Conservation (phyloP, 2,797 vertebrate genomes). For the Periparus ater region DNA sequence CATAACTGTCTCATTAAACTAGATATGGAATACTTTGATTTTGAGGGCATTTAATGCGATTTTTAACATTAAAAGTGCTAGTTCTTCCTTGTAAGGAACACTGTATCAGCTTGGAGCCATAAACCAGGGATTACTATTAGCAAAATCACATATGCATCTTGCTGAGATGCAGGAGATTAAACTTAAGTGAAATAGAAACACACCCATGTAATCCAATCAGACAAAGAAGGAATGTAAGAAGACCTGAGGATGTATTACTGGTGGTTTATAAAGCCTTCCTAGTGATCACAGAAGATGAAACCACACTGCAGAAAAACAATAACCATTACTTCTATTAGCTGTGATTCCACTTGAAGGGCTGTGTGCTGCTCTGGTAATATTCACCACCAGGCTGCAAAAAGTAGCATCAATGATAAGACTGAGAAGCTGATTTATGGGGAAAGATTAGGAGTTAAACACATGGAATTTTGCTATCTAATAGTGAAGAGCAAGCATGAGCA, state of each 20-base stretch:
- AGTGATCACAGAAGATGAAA: not conserved
- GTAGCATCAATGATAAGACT: not conserved
- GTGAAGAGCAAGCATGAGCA: not conserved
- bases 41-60: not conserved
- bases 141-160: not conserved
- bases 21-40: not conserved
- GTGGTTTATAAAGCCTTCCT: not conserved
- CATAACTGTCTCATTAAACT: not conserved
- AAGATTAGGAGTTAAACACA: not conserved
- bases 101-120: not conserved
- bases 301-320: not conserved
- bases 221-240: not conserved
- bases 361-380: not conserved
- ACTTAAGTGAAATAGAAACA: not conserved
- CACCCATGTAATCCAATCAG: not conserved
- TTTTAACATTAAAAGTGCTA: not conserved
- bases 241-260: not conserved
- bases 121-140: not conserved
- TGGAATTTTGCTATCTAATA: not conserved
- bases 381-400: not conserved
- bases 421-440: not conserved
- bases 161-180: not conserved
- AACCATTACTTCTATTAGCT: not conserved
- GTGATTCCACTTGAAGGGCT: not conserved
- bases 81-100: not conserved